Percentiles rank a stretch among this genome's conserved stretches.
These are phyloP conservation scores for Parauchenoglanis ngamensis DNA, from an alignment of 2,797 vertebrate species.

Conservation along the genomic window DNA sequence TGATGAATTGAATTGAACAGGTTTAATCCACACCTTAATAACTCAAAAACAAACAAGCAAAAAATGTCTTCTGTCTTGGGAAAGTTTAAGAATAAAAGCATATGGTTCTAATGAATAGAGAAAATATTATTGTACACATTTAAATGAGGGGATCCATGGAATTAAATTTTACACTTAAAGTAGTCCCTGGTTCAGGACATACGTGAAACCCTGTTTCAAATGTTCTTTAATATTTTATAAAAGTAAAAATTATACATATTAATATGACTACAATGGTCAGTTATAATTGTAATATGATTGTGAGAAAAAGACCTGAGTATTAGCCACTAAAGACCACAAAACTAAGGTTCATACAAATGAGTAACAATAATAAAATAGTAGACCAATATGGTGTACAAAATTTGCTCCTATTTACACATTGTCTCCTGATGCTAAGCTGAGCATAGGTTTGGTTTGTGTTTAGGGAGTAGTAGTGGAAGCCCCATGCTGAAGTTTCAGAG, in stretches of 20 bases:
- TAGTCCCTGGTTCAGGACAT: background rate
- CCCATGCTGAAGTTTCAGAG: slow-evolving; percentile 47
- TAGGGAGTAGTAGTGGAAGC: background rate
- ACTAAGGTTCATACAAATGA: background rate
- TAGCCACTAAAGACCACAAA: slow-evolving; percentile 5
- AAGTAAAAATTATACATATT: background rate
- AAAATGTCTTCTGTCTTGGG: background rate
- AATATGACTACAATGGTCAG: background rate
- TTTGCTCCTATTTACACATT: background rate
- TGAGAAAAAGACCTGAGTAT: background rate
- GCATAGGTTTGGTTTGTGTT: background rate
- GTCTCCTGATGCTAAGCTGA: background rate
- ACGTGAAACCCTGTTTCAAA: background rate
- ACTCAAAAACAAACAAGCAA: background rate
- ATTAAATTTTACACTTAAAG: background rate
- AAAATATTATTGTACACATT: background rate
- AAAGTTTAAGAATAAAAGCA: background rate
- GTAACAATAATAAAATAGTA: background rate
- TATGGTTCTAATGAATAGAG: background rate
- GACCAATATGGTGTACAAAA: background rate
- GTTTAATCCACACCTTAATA: background rate
- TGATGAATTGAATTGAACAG: background rate
- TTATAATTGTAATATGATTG: background rate
- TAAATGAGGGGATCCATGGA: background rate
- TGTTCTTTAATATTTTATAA: background rate